Percentiles rank a stretch among this genome's conserved stretches.
phyloP scores from a whole-genome alignment of 53 echinoderm and acorn worm genomes.

The Paracentrotus lividus region DNA sequence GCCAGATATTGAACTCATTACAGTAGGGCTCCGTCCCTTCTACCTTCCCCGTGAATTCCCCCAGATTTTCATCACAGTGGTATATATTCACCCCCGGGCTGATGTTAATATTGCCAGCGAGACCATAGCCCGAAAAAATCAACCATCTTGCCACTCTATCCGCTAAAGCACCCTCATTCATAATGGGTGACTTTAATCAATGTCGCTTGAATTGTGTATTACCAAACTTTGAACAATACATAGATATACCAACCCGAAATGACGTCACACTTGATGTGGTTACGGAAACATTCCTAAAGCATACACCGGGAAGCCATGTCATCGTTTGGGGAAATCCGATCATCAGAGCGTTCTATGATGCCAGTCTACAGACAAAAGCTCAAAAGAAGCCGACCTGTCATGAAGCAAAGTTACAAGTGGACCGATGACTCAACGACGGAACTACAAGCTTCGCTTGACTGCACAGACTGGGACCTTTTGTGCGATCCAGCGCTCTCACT shows the following conservation, averaged over 20 bases:
- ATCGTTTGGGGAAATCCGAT: background rate
- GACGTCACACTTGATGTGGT: background rate
- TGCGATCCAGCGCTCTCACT: constrained; percentile 39
- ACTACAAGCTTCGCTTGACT: constrained; percentile 68
- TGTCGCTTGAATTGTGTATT: constrained; percentile 16
- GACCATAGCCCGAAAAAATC: constrained; percentile 57
- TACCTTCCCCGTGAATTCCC: background rate
- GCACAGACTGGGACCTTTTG: constrained; percentile 74
- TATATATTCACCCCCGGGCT: background rate
- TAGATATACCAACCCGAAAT: background rate
- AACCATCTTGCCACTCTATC: background rate
- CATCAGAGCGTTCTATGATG: constrained; percentile 25
- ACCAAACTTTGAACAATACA: background rate
- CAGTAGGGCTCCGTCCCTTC: constrained; percentile 73
- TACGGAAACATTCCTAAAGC: background rate
- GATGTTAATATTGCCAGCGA: background rate
- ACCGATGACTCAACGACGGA: constrained; percentile 13
- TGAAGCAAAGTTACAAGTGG: constrained; percentile 42
- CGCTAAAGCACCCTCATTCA: constrained; percentile 62
- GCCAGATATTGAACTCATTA: constrained; percentile 75
- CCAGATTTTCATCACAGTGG: constrained; percentile 69
- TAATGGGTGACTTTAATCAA: constrained; percentile 65
- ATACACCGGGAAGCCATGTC: background rate
- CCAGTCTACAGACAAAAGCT: constrained; percentile 71
- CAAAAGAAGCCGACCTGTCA: constrained; percentile 64